Evolutionary conservation across 2,888 invertebrate genomes (phyloP).

Genomic region (Dryobotodes eremita): DNA sequence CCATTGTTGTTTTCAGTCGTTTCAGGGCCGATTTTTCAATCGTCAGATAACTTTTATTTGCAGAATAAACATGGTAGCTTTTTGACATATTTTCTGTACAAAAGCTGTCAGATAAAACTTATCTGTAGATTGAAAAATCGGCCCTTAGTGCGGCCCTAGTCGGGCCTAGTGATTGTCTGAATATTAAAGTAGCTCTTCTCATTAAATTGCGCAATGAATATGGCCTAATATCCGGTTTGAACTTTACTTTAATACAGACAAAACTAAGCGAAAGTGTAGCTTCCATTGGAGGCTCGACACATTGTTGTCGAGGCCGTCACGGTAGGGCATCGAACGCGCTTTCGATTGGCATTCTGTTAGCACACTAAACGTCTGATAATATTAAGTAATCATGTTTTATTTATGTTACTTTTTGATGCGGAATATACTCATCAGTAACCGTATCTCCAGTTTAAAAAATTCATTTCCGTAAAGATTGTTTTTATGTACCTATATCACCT

Average conservation of each 20-base stretch:
- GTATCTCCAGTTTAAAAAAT: neutral
- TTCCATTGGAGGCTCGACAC: slow-evolving; percentile 24
- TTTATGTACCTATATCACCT: neutral
- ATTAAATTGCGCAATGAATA: neutral
- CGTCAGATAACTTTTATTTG: neutral
- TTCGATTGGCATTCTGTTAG: slow-evolving; percentile 63
- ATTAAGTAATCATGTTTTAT: slow-evolving; percentile 62
- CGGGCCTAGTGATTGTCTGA: neutral
- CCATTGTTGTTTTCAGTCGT: neutral
- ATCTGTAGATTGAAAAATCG: neutral
- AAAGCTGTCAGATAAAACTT: too few relatives aligned
- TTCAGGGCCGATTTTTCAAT: neutral
- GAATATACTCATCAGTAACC: slow-evolving; percentile 3
- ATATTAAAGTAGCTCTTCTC: neutral
- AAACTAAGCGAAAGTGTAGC: slow-evolving; percentile 36
- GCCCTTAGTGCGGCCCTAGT: neutral
- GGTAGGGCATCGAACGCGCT: slow-evolving; percentile 62
- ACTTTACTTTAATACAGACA: neutral
- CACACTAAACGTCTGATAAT: slow-evolving; percentile 53
- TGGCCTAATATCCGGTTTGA: too few relatives aligned
- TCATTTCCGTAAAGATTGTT: neutral
- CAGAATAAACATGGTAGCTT: neutral
- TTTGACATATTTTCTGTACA: neutral
- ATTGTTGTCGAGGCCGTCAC: slow-evolving; percentile 49
- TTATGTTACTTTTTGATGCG: slow-evolving; percentile 26